Conservation (phyloP, 1,140 invertebrate genomes). For the Halesus radiatus region DNA sequence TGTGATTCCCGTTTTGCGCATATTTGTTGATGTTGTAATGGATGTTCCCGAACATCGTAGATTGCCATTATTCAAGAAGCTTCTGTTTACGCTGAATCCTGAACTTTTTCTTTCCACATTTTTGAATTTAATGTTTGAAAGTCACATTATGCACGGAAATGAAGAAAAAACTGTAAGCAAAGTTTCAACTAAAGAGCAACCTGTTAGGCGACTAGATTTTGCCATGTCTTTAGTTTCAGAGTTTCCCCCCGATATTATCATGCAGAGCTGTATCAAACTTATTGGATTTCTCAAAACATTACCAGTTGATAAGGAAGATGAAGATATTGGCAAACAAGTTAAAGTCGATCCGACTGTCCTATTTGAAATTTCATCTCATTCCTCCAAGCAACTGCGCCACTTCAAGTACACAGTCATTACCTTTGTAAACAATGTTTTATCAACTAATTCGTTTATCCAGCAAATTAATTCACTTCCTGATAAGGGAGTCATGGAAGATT, state of each 20-base stretch:
- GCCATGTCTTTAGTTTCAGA: constrained; percentile 76
- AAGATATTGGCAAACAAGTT: constrained; percentile 62
- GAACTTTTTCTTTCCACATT: constrained; percentile 84
- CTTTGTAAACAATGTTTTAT: constrained; percentile 78
- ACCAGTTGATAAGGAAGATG: constrained; percentile 73
- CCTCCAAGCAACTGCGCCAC: constrained; percentile 82
- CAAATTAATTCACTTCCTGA: constrained; percentile 70
- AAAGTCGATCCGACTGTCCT: constrained; percentile 69
- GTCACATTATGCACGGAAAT: constrained; percentile 73
- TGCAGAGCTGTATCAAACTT: constrained; percentile 78
- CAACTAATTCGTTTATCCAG: constrained; percentile 77
- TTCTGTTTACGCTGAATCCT: constrained; percentile 80
- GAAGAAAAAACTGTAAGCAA: constrained; percentile 65
- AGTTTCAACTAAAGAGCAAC: constrained; percentile 64
- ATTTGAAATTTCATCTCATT: constrained; percentile 77
- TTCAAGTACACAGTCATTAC: constrained; percentile 85
- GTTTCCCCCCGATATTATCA: constrained; percentile 75
- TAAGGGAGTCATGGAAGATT: constrained; percentile 70
- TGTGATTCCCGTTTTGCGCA: constrained; percentile 82
- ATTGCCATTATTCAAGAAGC: constrained; percentile 83
- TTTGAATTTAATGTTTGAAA: constrained; percentile 79
- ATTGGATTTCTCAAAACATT: constrained; percentile 76
- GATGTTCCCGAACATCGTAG: constrained; percentile 93
- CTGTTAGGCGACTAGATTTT: constrained; percentile 77
- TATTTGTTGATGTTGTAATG: constrained; percentile 89